phyloP scores from a whole-genome alignment of 2,113 vertebrate species.

The Puma concolor region DNA sequence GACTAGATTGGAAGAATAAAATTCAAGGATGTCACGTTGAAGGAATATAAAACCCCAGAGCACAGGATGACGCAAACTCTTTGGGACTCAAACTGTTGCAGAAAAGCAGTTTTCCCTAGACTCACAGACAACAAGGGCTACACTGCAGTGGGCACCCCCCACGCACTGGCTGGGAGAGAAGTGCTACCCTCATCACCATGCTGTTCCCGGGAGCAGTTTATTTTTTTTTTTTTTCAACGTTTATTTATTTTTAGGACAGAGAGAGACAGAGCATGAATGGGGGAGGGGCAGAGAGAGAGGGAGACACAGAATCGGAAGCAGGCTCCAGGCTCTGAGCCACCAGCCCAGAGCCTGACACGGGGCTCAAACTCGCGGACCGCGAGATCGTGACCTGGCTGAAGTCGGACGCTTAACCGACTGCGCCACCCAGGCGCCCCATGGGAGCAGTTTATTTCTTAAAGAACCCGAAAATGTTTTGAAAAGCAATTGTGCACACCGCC shows the following conservation, averaged over 20 bases:
- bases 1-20: slow-evolving; percentile 74
- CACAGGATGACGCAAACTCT: background rate
- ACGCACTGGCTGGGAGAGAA: background rate
- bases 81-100: background rate
- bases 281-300: too few relatives aligned
- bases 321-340: too few relatives aligned
- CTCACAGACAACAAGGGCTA: background rate
- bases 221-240: too few relatives aligned
- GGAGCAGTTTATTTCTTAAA: background rate
- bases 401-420: too few relatives aligned
- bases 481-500: background rate
- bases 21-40: slow-evolving; percentile 2
- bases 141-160: background rate
- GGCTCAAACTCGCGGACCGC: too few relatives aligned
- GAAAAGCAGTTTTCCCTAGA: background rate
- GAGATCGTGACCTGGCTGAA: too few relatives aligned
- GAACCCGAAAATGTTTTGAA: background rate
- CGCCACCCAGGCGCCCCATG: too few relatives aligned
- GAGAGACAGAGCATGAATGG: too few relatives aligned
- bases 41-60: slow-evolving; percentile 41
- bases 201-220: background rate
- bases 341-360: too few relatives aligned
- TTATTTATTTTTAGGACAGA: too few relatives aligned
- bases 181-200: too few relatives aligned
- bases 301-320: too few relatives aligned